These are phyloP conservation scores for Magallana nippona DNA, from an alignment of 2,888 invertebrate species.

Conservation along the genomic window DNA sequence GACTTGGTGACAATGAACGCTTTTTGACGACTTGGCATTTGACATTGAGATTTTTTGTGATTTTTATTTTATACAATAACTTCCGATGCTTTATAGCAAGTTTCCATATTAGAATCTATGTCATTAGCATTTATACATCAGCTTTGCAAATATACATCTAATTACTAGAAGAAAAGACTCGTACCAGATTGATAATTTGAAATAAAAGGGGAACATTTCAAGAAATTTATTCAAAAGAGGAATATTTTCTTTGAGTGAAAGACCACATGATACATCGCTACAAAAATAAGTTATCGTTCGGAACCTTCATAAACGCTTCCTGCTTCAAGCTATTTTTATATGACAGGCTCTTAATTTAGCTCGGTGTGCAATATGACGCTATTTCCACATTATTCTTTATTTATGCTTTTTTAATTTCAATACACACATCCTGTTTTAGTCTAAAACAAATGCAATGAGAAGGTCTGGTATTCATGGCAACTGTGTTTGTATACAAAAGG, in stretches of 20 bases:
- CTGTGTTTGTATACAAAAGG: not conserved
- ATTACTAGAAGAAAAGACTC: no score
- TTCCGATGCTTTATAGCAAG: no score
- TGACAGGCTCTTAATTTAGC: constrained; percentile 14
- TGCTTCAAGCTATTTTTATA: constrained; percentile 13
- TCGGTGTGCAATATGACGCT: not conserved
- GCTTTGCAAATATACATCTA: no score
- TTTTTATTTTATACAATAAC: no score
- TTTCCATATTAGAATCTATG: no score
- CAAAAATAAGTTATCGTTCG: not conserved
- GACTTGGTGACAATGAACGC: no score
- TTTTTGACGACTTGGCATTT: no score
- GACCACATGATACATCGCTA: not conserved
- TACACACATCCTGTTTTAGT: not conserved
- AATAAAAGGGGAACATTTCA: not conserved
- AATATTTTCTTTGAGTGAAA: not conserved
- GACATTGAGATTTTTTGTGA: no score
- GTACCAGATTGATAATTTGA: no score
- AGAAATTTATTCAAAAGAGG: not conserved
- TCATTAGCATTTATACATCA: no score
- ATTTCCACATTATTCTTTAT: not conserved
- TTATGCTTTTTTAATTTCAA: constrained; percentile 22
- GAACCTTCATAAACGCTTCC: constrained; percentile 4
- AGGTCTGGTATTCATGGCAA: not conserved
- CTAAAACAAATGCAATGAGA: not conserved